Percentiles rank a stretch among this genome's conserved stretches.
Evolutionary conservation across 2,797 vertebrate species (phyloP).

Genomic region (Aplochiton taeniatus): DNA sequence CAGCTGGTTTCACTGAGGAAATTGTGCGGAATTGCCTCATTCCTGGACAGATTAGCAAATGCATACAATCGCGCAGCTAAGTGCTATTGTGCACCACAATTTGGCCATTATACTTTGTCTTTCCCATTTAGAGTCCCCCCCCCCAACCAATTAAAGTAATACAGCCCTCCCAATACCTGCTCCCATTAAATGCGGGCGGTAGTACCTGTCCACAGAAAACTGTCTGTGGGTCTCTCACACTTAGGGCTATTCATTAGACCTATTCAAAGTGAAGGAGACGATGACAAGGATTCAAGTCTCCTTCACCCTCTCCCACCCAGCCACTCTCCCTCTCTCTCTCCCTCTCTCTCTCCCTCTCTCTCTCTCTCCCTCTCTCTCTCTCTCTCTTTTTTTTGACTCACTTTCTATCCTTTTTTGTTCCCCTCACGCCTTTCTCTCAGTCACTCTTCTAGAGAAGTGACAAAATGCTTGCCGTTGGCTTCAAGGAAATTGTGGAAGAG

Average conservation of each 20-base stretch:
- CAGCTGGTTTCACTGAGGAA: constrained; percentile 99
- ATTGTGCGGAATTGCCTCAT: constrained; percentile 99
- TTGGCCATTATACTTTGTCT: constrained; percentile 99
- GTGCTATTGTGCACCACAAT: constrained; percentile 96
- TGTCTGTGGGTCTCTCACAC: constrained; percentile 88
- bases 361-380: constrained; percentile 38
- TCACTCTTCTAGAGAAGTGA: constrained; percentile 76
- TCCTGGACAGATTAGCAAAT: constrained; percentile 99
- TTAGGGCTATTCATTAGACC: constrained; percentile 92
- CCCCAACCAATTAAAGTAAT: constrained; percentile 97
- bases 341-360: constrained; percentile 33
- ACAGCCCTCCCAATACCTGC: constrained; percentile 80
- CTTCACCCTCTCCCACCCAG: constrained; percentile 41
- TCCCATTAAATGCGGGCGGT: constrained; percentile 97
- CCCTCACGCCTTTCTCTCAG: constrained; percentile 51
- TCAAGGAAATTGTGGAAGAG: constrained; percentile 71
- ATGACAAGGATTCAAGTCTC: constrained; percentile 87
- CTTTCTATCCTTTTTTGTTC: constrained; percentile 22
- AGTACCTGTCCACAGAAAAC: constrained; percentile 97
- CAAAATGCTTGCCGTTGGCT: constrained; percentile 87
- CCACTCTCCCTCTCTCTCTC: constrained; percentile 46
- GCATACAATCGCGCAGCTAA: constrained; percentile 90
- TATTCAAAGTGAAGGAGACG: constrained; percentile 90
- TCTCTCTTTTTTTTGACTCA: constrained; percentile 62
- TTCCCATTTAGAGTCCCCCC: constrained; percentile 93